Percentiles rank a stretch among this genome's conserved stretches.
Evolutionary conservation across 2,888 invertebrate genomes (phyloP).

Genomic region (Pseudococcus jackbeardsleyi): DNA sequence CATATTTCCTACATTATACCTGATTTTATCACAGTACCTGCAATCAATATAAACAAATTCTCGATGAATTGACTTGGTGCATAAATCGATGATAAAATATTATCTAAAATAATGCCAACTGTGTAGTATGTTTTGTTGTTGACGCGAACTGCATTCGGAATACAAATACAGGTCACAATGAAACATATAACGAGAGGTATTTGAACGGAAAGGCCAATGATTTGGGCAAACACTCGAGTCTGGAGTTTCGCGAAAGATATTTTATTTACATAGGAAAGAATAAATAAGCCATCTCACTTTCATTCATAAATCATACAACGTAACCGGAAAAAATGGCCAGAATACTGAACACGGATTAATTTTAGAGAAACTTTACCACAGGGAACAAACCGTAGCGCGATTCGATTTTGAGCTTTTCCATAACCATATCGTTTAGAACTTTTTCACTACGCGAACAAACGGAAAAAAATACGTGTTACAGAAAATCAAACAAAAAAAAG

Average conservation of each 20-base stretch:
- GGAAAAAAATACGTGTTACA: constrained; percentile 39
- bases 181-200: background rate
- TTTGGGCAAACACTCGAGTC: background rate
- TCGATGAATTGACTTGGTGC: background rate
- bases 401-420: background rate
- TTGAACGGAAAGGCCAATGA: background rate
- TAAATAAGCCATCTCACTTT: constrained; percentile 34
- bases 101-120: background rate
- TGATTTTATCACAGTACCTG: constrained; percentile 45
- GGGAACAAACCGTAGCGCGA: background rate
- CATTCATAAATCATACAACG: background rate
- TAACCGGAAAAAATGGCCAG: constrained; percentile 35
- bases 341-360: background rate
- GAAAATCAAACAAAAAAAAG: constrained; percentile 20
- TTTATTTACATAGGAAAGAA: constrained; percentile 12
- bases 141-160: background rate
- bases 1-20: constrained; percentile 33
- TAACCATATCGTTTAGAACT: background rate
- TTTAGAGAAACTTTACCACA: background rate
- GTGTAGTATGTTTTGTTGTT: background rate
- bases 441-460: background rate
- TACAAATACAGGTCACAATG: constrained; percentile 14
- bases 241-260: constrained; percentile 5
- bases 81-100: background rate
- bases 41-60: background rate